Evolutionary conservation across 2,888 invertebrate genomes (phyloP).

Genomic region (Andrena camellia): DNA sequence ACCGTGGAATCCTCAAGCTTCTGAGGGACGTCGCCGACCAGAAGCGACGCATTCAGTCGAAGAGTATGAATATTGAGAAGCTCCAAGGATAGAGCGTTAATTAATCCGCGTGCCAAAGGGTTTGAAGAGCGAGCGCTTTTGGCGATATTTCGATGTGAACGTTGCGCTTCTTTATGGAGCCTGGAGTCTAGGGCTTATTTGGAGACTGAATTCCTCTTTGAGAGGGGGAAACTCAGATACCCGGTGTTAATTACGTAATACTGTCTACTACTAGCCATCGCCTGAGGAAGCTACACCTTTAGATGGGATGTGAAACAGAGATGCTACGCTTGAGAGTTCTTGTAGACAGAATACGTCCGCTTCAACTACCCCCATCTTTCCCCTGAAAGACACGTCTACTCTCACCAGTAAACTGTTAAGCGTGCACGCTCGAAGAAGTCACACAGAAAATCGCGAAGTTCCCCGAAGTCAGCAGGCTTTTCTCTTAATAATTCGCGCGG

Average conservation of each 20-base stretch:
- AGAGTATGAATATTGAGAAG: conserved; percentile 6
- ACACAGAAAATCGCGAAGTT: neutral
- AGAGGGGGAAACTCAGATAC: neutral
- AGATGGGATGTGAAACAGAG: neutral
- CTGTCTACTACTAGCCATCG: neutral
- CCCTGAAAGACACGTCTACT: too few relatives aligned
- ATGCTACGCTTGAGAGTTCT: neutral
- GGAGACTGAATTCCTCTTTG: neutral
- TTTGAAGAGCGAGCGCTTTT: neutral
- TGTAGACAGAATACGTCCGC: too few relatives aligned
- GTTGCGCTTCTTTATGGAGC: neutral
- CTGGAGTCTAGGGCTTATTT: neutral
- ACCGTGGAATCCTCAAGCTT: neutral
- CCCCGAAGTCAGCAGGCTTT: neutral
- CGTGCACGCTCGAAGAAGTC: too few relatives aligned
- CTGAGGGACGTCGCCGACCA: neutral
- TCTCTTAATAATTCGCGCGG: conserved; percentile 7
- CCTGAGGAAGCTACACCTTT: neutral
- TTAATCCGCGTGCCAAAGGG: conserved; percentile 17
- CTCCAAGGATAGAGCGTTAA: conserved; percentile 10
- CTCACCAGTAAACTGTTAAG: too few relatives aligned
- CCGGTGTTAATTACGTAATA: too few relatives aligned
- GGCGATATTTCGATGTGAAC: neutral
- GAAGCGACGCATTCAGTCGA: conserved; percentile 15
- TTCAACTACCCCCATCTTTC: too few relatives aligned